Base-by-base conservation (phyloP, 2,888 invertebrate species). In the Euphydryas editha region DNA sequence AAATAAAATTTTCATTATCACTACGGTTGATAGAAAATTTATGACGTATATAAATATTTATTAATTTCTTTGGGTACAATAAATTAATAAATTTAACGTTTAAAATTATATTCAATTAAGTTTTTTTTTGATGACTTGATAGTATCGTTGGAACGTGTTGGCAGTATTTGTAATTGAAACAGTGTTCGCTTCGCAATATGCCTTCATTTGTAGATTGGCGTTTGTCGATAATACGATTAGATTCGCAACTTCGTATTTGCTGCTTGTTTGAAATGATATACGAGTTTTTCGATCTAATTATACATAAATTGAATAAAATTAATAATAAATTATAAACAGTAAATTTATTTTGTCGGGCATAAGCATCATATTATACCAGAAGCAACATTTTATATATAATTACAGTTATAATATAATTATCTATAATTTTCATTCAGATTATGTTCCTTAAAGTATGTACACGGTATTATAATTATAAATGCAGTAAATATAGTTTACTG, bases 1-100 rank as follows among this genome's bases (percentile, higher is more conserved):
- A 56, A 62, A 69, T 61, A 58, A 54, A 62, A 36, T 62, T 68
- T 69, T 71, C 69, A 69, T 69, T 64, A 51, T 39, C 39, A 39
- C 20, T 42, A 39, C 59, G 59, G 37, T 17, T 42, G 15, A 58
- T 61, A 61, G 57, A 18, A 18, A 54, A 44, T 46, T 66, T 60
- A 1, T 65, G 44, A 37, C 24, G 37, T 39, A 15, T 39, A 30
- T 1, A 18, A 18, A 3, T 11, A 18, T 46, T 46, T 46, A 8
- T 7, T 17, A 18, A 7, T 18, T 18, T 18, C 46, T 46, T 46
- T 17, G 2, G 8, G 7, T 42, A 15, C 3, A 42, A 10, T 18
- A 18, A 8, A 46, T 17, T 17, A 8, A 44, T 6, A 44, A 44
- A 44, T n/a, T 15, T 15, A 42, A 42, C 6, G 13, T 42, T 46